These are phyloP conservation scores for Cephus cinctus DNA, from an alignment of 1,140 invertebrate genomes.

Conservation along the genomic window DNA sequence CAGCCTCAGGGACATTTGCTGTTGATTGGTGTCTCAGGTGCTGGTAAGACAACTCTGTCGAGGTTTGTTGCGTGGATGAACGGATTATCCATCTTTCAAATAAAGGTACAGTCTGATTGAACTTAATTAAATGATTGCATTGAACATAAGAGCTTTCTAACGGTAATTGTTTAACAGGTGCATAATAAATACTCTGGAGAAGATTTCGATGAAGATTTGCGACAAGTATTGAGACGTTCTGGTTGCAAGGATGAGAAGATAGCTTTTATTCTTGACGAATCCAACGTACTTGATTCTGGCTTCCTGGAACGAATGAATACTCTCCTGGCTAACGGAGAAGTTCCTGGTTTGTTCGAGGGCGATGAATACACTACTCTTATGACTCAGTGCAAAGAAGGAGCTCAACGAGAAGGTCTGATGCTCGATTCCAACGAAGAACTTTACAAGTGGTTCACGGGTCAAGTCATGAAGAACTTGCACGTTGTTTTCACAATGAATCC, in stretches of 20 bases:
- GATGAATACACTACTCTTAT: slow-evolving; percentile 98
- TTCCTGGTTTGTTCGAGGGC: slow-evolving; percentile 88
- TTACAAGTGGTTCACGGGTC: slow-evolving; percentile 97
- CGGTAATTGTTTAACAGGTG: slow-evolving; percentile 61
- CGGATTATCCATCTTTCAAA: slow-evolving; percentile 97
- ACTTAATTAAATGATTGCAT: slow-evolving; percentile 4
- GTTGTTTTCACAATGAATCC: slow-evolving; percentile 99
- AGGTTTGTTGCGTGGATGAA: slow-evolving; percentile 99
- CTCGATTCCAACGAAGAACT: slow-evolving; percentile 97
- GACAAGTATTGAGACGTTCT: slow-evolving; percentile 87
- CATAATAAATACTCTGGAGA: slow-evolving; percentile 99
- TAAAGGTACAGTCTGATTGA: slow-evolving; percentile 64
- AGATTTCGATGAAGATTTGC: slow-evolving; percentile 98
- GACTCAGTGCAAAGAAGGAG: slow-evolving; percentile 99
- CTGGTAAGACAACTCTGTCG: slow-evolving; percentile 98
- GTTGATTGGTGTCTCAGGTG: slow-evolving; percentile 95
- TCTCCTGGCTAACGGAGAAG: slow-evolving; percentile 97
- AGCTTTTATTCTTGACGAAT: slow-evolving; percentile 98
- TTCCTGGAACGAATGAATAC: slow-evolving; percentile 99
- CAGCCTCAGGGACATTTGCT: slow-evolving; percentile 98
- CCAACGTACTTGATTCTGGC: slow-evolving; percentile 97
- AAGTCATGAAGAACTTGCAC: slow-evolving; percentile 98
- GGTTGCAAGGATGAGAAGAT: slow-evolving; percentile 99
- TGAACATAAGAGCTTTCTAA: neutral
- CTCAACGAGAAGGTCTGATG: slow-evolving; percentile 97